A percentile compares a stretch with the other conserved stretches of the same genome.
phyloP scores from a whole-genome alignment of 1,140 invertebrate genomes.

The Maniola jurtina region DNA sequence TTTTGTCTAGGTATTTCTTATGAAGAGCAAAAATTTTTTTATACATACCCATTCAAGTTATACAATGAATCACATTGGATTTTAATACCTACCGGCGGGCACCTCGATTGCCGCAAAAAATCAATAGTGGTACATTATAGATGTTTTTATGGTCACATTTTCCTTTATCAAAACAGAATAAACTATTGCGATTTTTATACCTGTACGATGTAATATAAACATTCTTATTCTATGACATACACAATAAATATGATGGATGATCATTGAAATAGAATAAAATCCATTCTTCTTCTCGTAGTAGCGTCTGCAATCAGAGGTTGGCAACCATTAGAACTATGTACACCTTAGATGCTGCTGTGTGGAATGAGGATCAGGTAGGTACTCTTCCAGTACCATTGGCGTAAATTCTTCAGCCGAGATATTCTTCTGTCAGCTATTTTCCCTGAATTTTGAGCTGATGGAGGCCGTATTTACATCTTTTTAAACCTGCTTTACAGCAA shows the following conservation, averaged over 20 bases:
- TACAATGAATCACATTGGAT: conserved; percentile 55
- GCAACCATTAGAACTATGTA: too few relatives aligned
- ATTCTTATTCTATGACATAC: not conserved
- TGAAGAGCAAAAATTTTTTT: conserved; percentile 57
- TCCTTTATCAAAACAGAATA: conserved; percentile 27
- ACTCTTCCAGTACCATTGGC: too few relatives aligned
- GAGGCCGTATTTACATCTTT: too few relatives aligned
- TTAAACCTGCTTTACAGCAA: too few relatives aligned
- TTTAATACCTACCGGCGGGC: conserved; percentile 58
- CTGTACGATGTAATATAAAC: conserved; percentile 10
- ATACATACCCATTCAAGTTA: conserved; percentile 43
- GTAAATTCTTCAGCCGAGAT: too few relatives aligned
- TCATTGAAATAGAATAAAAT: not conserved
- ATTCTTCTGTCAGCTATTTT: too few relatives aligned
- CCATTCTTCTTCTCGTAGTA: too few relatives aligned
- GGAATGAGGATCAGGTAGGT: too few relatives aligned
- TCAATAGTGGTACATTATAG: conserved; percentile 34
- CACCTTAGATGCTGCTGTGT: too few relatives aligned
- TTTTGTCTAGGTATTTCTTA: conserved; percentile 47
- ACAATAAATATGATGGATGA: not conserved
- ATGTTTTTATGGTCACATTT: conserved; percentile 28
- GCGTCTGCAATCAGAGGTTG: too few relatives aligned
- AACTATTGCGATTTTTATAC: conserved; percentile 19
- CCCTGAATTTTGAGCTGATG: too few relatives aligned
- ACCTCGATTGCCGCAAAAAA: conserved; percentile 55